These are phyloP conservation scores for Sanderia malayensis DNA, from an alignment of 30 jellyfish, hydroid and myxozoan genomes.

Conservation along the genomic window DNA sequence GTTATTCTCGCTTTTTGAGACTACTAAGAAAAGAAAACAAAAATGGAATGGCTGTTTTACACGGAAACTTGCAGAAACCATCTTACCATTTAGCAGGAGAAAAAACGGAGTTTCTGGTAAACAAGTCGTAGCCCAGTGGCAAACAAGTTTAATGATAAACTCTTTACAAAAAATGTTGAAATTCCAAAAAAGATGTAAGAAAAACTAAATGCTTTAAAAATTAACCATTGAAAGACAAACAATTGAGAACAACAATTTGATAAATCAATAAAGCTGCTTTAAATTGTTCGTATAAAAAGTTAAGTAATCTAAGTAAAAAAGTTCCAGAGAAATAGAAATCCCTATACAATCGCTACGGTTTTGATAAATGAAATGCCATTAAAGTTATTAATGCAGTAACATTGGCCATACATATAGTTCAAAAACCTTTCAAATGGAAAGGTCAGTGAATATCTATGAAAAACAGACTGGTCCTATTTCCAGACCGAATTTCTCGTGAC, in stretches of 20 bases:
- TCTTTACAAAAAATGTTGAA: background rate
- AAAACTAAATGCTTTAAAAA: too few species aligned
- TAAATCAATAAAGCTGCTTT: background rate
- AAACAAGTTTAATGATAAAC: background rate
- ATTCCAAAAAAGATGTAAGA: background rate
- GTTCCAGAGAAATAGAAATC: background rate
- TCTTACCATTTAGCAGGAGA: too few species aligned
- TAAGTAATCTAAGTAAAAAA: conserved; percentile 1
- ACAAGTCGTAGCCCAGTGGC: too few species aligned
- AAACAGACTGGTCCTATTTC: conserved; percentile 91
- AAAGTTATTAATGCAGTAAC: background rate
- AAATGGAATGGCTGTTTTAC: too few species aligned
- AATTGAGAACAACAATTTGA: background rate
- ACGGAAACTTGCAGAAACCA: too few species aligned
- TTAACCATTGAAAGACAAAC: background rate
- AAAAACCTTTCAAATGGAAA: too few species aligned
- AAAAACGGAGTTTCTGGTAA: too few species aligned
- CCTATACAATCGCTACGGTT: conserved; percentile 12
- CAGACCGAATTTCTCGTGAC: conserved; percentile 82
- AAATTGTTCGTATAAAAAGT: background rate
- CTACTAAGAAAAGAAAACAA: too few species aligned
- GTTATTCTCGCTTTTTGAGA: too few species aligned
- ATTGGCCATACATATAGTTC: background rate
- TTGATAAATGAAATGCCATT: background rate
- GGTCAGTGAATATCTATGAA: too few species aligned